Base-by-base conservation (phyloP, 35 echinoderm and acorn worm species). In the Heliocidaris erythrogramma region DNA sequence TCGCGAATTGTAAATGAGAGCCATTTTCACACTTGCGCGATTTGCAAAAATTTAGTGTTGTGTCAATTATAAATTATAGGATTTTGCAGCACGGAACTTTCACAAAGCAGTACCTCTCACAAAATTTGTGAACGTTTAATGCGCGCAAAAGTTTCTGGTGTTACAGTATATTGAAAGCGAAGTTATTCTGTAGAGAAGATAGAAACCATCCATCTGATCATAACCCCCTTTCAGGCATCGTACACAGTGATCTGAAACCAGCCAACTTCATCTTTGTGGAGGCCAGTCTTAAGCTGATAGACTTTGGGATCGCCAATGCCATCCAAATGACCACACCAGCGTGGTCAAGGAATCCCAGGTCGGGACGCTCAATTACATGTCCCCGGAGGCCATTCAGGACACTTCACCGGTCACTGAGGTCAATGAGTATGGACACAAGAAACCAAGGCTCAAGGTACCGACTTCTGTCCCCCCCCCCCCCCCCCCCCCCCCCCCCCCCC, bases 191-290 rank as follows among this genome's bases (percentile, higher is more conserved):
- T 42, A 42, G 35, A 42, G 35, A 42, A 42, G 35, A 42, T 42
- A 42, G 59, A 18, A 60, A 60, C 59, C 59, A 60, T 60, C 18
- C 18, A 60, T 60, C 12, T 42, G 0, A 60, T 10, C 12, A 27
- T 8, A 4, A 5, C 65, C 27, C n/a, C 27, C 6, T 78, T 27
- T 7, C 17, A 99, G 98, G 98, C 16, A 97, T 99, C 24, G 94
- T 99, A 12, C 98, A 99, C 94, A 96, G 98, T 95, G 98, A 99
- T 48, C 84, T 99, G 61, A 99, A 99, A 85, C 98, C 98, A 35
- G 98, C 98, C 53, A 99, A 99, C 85, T 99, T 99, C 71, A 91
- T 99, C 30, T 99, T 99, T 97, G 98, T 99, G 11, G 98, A 99
- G 60, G 98, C 89, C 85, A 96, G 86, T 17, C 92, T 99, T 5